Evolutionary conservation across 2,888 invertebrate species (phyloP).

Genomic region (Diogma glabrata): DNA sequence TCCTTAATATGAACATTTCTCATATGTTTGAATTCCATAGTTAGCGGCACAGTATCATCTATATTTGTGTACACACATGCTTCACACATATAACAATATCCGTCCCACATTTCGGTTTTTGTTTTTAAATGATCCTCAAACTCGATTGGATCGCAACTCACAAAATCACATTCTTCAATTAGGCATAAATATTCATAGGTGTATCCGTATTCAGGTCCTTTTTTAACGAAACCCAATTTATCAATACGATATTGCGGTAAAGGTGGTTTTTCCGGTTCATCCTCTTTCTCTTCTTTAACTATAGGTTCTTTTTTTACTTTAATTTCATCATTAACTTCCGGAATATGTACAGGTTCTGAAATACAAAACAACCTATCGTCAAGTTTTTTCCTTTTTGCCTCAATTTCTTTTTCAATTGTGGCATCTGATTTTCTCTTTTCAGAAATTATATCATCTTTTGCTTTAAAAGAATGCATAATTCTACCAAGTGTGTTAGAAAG

Average conservation of each 20-base stretch:
- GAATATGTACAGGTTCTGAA: too few species aligned
- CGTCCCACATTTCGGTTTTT: slow-evolving; percentile 42
- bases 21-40: slow-evolving; percentile 28
- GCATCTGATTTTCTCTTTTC: too few species aligned
- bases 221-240: slow-evolving; percentile 26
- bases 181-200: slow-evolving; percentile 27
- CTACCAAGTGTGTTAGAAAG: too few species aligned
- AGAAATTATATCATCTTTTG: too few species aligned
- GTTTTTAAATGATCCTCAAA: slow-evolving; percentile 28
- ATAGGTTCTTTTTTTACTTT: slow-evolving; percentile 2
- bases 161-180: slow-evolving; percentile 27
- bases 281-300: slow-evolving; percentile 25
- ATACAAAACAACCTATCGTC: too few species aligned
- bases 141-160: slow-evolving; percentile 27
- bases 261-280: slow-evolving; percentile 23
- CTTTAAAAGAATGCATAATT: too few species aligned
- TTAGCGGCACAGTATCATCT: slow-evolving; percentile 12
- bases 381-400: too few species aligned
- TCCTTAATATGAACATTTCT: slow-evolving; percentile 19
- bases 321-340: background rate
- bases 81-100: slow-evolving; percentile 42
- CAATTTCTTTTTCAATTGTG: too few species aligned
- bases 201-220: slow-evolving; percentile 5
- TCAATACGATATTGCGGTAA: slow-evolving; percentile 15
- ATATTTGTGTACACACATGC: slow-evolving; percentile 14